Percentiles rank a stretch among this genome's conserved stretches.
Evolutionary conservation across 2,113 vertebrate genomes (phyloP).

Genomic region (Anoura caudifer): DNA sequence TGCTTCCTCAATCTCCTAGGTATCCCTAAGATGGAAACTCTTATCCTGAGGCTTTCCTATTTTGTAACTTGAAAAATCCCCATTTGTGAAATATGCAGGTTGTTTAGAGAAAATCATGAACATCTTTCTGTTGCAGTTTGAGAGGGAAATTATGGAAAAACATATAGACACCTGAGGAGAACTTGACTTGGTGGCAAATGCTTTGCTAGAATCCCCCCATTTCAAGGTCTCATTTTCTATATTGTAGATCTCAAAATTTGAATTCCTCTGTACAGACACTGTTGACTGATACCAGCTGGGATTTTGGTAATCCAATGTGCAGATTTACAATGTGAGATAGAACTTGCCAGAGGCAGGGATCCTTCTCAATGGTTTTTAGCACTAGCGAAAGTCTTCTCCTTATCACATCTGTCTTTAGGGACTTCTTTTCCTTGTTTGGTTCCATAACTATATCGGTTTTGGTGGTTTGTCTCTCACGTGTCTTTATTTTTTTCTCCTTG

Average conservation of each 20-base stretch:
- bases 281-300: not conserved
- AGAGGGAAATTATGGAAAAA: not conserved
- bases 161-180: not conserved
- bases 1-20: not conserved
- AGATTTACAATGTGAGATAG: not conserved
- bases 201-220: not conserved
- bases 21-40: not conserved
- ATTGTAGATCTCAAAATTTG: not conserved
- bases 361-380: not conserved
- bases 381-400: not conserved
- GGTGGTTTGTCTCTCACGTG: not conserved
- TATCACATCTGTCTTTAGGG: not conserved
- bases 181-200: not conserved
- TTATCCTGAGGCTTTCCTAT: not conserved
- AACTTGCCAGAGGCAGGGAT: not conserved
- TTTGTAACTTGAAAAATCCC: conserved; percentile 14
- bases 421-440: not conserved
- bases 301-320: not conserved
- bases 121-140: not conserved
- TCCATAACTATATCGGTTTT: not conserved
- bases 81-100: not conserved
- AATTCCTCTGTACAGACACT: not conserved
- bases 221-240: not conserved
- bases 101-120: not conserved
- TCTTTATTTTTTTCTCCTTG: not conserved